Base-by-base conservation (phyloP, 2,888 invertebrate species). In the Drosophila helvetica region DNA sequence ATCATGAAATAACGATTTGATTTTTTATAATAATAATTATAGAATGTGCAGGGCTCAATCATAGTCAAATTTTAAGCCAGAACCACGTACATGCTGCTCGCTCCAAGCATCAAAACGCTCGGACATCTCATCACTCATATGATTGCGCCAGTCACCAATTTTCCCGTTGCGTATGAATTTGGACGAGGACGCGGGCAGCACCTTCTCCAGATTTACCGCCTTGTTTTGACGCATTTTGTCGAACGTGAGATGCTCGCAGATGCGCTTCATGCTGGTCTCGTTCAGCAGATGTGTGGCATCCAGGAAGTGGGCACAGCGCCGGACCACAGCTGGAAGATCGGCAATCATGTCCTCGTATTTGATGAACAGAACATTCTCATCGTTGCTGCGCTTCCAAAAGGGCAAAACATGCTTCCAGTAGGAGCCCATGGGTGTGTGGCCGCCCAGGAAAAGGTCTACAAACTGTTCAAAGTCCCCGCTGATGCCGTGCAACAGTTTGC, bases 261-360 rank as follows among this genome's bases (percentile, higher is more conserved):
- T 93, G n/a, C 93, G 92, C 4, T 93, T 92, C 2, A 97, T 92
- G 83, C 97, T 95, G 7, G 94, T 94, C 18, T 97, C 58, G 54
- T 88, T 77, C n/a, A 91, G 58, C 43, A 91, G 48, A 90, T 12
- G 81, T 42, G 52, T 18, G 4, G 97, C 75, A 30, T 90, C 77
- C 4, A 92, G 68, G 57, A 92, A 92, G 8, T 86, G 70, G 0
- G 96, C 96, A 22, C 97, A 95, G 88, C 94, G 94, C 30, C 93
- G 91, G 9, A 98, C 94, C 0, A 94, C 94, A 0, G 93, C 93
- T 0, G 93, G 93, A 19, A 96, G 93, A 90, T 98, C 95, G 58
- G 93, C 93, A 84, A 96, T 95, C 94, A 97, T 95, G 66, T 97
- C 96, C 92, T 97, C 97, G 88, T 96, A 97, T 80, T 95, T 96